Evolutionary conservation across 2,888 invertebrate genomes (phyloP).

Genomic region (Petrolisthes manimaculis): DNA sequence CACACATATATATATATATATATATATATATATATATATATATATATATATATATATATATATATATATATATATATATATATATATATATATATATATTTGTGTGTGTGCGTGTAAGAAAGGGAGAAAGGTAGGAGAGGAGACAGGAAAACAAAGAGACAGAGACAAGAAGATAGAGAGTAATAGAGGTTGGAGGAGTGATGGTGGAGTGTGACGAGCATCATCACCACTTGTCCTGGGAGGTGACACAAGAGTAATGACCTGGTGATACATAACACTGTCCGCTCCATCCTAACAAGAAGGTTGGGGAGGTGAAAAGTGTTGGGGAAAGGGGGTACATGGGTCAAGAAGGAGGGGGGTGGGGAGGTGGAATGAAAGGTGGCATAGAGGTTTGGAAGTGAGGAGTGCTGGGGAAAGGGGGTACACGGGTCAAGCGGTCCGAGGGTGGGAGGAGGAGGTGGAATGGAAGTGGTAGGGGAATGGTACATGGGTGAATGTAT

Average conservation of each 20-base stretch:
- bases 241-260: background rate
- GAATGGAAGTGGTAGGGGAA: background rate
- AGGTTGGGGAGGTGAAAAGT: background rate
- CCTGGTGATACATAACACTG: background rate
- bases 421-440: too few relatives aligned
- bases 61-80: constrained; percentile 25
- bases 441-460: too few relatives aligned
- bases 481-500: too few relatives aligned
- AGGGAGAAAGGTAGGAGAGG: constrained; percentile 35
- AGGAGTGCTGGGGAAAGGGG: background rate
- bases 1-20: background rate
- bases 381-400: background rate
- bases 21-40: constrained; percentile 23
- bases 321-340: background rate
- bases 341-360: background rate
- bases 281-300: too few relatives aligned
- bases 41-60: constrained; percentile 32
- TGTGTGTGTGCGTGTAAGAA: constrained; percentile 4
- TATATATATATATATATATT: constrained; percentile 10
- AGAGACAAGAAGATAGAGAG: constrained; percentile 26
- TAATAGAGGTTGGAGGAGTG: constrained; percentile 13
- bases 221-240: background rate
- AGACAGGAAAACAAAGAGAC: constrained; percentile 28
- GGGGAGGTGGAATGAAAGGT: background rate
- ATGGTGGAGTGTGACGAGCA: background rate